phyloP scores from a whole-genome alignment of 2,888 invertebrate species.

The Cylloceria caligata region DNA sequence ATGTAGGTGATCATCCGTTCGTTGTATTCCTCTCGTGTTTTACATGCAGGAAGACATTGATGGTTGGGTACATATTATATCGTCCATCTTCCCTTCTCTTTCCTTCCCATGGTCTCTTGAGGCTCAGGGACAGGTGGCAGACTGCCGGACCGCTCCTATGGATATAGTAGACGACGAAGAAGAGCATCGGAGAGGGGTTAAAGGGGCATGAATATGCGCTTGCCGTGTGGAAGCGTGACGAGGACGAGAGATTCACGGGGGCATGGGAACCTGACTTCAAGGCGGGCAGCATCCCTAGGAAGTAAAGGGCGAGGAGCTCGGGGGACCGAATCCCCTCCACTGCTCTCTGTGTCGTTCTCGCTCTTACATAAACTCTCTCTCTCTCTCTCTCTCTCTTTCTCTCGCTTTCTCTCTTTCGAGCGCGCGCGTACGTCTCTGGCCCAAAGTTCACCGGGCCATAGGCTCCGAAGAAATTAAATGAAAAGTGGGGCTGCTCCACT shows the following conservation, averaged over 20 bases:
- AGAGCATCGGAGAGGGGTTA: conserved; percentile 30
- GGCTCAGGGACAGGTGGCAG: conserved; percentile 83
- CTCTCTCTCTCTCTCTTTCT: conserved; percentile 19
- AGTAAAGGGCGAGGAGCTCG: conserved; percentile 74
- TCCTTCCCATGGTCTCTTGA: conserved; percentile 25
- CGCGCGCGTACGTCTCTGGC: conserved; percentile 24
- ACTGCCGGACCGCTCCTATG: conserved; percentile 69
- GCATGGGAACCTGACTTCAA: conserved; percentile 85
- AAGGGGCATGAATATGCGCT: conserved; percentile 68
- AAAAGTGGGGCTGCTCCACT: conserved; percentile 65
- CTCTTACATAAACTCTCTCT: conserved; percentile 37
- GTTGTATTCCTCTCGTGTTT: conserved; percentile 75
- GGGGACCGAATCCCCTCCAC: not conserved
- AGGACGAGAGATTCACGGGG: conserved; percentile 73
- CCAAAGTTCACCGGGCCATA: conserved; percentile 50
- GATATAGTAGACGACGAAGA: conserved; percentile 55
- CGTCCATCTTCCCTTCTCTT: conserved; percentile 66
- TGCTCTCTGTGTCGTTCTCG: conserved; percentile 17
- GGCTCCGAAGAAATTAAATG: conserved; percentile 63
- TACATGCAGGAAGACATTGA: conserved; percentile 82
- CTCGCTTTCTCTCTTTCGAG: conserved; percentile 34
- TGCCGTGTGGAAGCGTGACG: conserved; percentile 51
- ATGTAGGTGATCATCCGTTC: conserved; percentile 67
- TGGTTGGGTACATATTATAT: conserved; percentile 63
- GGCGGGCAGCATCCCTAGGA: conserved; percentile 83